A percentile compares a stretch with the other conserved stretches of the same genome.
Evolutionary conservation across 2,888 invertebrate genomes (phyloP).

Genomic region (Polylopha cassiicola): DNA sequence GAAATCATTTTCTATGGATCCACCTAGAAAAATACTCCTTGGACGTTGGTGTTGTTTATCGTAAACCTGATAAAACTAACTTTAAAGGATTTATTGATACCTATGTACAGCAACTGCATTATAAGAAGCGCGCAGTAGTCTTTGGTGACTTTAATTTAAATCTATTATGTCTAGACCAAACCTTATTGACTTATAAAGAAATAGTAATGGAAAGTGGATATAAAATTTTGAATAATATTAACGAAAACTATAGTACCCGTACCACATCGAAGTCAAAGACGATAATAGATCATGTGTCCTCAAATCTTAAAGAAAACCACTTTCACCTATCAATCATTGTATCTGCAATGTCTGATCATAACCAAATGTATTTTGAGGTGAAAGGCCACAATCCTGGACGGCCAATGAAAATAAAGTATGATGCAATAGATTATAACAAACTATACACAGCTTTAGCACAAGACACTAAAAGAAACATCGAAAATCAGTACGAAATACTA

Average conservation of each 20-base stretch:
- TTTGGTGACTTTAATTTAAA: conserved; percentile 7
- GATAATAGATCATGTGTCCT: conserved; percentile 21
- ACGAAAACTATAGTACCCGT: conserved; percentile 20
- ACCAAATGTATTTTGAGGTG: conserved; percentile 25
- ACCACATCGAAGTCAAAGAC: conserved; percentile 15
- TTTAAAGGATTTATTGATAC: too few species aligned
- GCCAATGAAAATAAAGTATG: conserved; percentile 10
- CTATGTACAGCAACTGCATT: too few species aligned
- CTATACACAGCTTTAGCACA: conserved; percentile 4
- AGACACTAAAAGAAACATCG: not conserved
- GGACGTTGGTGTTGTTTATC: too few species aligned
- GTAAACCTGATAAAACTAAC: too few species aligned
- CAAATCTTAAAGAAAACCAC: conserved; percentile 15
- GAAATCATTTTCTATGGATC: conserved; percentile 26
- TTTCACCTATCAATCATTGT: conserved; percentile 20
- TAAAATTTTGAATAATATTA: conserved; percentile 22
- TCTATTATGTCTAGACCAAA: too few species aligned
- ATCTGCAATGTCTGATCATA: too few species aligned
- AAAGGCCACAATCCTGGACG: conserved; percentile 4
- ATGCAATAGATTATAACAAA: conserved; percentile 15
- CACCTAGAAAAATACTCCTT: conserved; percentile 23
- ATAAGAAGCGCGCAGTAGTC: too few species aligned
- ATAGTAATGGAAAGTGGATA: conserved; percentile 13
- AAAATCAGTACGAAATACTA: not conserved
- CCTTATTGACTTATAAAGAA: too few species aligned